Evolutionary conservation across 2,888 invertebrate species (phyloP), one percentile per base, ranked within the genome.

Genomic region (Agrochola lota): DNA sequence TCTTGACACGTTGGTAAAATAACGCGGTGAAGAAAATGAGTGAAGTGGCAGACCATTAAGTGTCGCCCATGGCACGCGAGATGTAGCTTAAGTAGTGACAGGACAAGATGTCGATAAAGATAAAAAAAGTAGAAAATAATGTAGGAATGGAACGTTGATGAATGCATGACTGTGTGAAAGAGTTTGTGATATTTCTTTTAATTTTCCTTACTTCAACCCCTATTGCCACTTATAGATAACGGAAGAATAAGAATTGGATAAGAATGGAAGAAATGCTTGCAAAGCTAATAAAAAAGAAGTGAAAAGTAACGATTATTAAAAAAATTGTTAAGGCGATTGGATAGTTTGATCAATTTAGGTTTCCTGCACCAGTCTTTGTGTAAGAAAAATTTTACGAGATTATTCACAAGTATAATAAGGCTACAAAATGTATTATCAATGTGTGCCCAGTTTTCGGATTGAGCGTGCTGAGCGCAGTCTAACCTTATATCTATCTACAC

Each of bases 1-100:
- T 89, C 93, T 92, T 93, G 93, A 92, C 92, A 93, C 91, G 88
- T 86, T 93, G 92, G 92, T 93, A 92, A 93, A 94, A 93, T 93
- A 94, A 91, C 91, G 91, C 90, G 85, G 91, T 87, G 91, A 91
- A 91, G 92, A 92, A 93, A 94, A 94, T 93, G 93, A 93, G 94
- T 93, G 92, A 92, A 94, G 93, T 93, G 92, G 91, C 88, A 88
- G 91, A 87, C 94, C 94, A 94, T 95, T 95, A 94, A 93, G 94
- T 93, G 93, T 93, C 92, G 93, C 93, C 93, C 91, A 88, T 84
- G 81, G 89, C 89, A 91, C 90, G 91, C 90, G 87, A 91, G 77
- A 80, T 80, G 87, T 72, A 83, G 79, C 77, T 81, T 79, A 83
- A 68, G 12, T 86, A 90, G 88, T 74, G 87, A 79, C 66, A 87